Conservation (phyloP, 37 sponge, comb jelly and placozoan genomes). For the Ianthella basta region DNA sequence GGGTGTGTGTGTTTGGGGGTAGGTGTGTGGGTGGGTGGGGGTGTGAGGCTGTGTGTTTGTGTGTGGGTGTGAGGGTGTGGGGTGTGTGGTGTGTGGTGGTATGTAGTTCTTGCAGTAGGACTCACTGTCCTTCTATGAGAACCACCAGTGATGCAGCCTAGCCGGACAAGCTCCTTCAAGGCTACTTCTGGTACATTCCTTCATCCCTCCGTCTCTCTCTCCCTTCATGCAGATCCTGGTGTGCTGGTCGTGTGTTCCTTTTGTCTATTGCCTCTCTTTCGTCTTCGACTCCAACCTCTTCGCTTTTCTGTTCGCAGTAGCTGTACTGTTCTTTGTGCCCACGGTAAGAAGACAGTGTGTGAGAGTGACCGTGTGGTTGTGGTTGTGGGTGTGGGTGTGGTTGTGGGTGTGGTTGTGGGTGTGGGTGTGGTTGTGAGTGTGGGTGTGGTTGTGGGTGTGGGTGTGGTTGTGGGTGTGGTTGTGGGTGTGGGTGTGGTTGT, state of each 20-base stretch:
- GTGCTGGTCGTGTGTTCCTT: conserved; percentile 80
- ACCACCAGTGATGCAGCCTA: no score
- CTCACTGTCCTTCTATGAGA: no score
- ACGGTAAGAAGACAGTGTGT: conserved; percentile 46
- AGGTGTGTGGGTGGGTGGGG: no score
- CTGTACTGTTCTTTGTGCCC: conserved; percentile 60
- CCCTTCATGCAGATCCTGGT: conserved; percentile 63
- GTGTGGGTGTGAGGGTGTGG: no score
- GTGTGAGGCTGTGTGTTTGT: no score
- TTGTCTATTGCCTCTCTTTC: conserved; percentile 86
- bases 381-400: conserved; percentile 21
- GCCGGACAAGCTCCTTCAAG: no score
- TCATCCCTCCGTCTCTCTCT: neutral
- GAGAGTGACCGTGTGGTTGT: conserved; percentile 29
- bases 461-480: neutral
- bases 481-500: conserved; percentile 18
- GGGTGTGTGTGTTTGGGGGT: neutral
- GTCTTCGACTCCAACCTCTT: conserved; percentile 81
- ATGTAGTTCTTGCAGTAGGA: no score
- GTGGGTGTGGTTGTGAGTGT: no score
- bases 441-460: no score
- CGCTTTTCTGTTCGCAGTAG: conserved; percentile 67
- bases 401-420: neutral
- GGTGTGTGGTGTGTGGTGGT: no score
- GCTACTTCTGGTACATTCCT: no score